A percentile compares a stretch with the other conserved stretches of the same genome.
Conservation (phyloP, 2,797 vertebrate species). For the Scomberomorus guttatus region DNA sequence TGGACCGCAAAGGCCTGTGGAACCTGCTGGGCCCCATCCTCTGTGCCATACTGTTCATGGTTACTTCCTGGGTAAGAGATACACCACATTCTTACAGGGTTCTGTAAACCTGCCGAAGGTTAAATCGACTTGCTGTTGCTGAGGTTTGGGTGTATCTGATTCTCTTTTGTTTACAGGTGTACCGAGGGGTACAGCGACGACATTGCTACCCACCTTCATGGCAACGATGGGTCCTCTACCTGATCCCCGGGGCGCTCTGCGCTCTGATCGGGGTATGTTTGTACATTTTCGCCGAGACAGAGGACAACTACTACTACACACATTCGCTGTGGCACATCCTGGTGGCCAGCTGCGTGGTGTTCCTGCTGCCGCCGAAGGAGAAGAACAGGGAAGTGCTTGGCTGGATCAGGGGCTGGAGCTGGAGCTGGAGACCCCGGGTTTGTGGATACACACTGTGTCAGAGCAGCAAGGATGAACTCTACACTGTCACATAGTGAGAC, state of each 20-base stretch:
- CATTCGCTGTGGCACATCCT: constrained; percentile 97
- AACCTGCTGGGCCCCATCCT: constrained; percentile 95
- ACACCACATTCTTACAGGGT: not conserved
- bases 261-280: constrained; percentile 89
- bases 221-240: constrained; percentile 93
- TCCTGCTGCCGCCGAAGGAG: constrained; percentile 91
- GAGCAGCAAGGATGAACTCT: constrained; percentile 90
- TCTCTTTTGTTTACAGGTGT: constrained; percentile 80
- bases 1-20: constrained; percentile 95
- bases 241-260: constrained; percentile 90
- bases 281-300: constrained; percentile 93
- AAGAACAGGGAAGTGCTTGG: constrained; percentile 82
- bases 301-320: constrained; percentile 95
- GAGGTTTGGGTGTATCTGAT: not conserved
- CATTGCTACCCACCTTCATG: constrained; percentile 94
- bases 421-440: constrained; percentile 89
- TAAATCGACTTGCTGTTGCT: rapidly evolving
- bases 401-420: constrained; percentile 76
- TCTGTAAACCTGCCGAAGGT: not conserved
- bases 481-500: constrained; percentile 86
- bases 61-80: constrained; percentile 79
- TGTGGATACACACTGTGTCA: constrained; percentile 95
- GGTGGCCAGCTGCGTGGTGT: constrained; percentile 92
- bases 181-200: constrained; percentile 85
- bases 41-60: constrained; percentile 82